phyloP scores from a whole-genome alignment of 2,797 vertebrate species.

The Melanotaenia trifasciata region DNA sequence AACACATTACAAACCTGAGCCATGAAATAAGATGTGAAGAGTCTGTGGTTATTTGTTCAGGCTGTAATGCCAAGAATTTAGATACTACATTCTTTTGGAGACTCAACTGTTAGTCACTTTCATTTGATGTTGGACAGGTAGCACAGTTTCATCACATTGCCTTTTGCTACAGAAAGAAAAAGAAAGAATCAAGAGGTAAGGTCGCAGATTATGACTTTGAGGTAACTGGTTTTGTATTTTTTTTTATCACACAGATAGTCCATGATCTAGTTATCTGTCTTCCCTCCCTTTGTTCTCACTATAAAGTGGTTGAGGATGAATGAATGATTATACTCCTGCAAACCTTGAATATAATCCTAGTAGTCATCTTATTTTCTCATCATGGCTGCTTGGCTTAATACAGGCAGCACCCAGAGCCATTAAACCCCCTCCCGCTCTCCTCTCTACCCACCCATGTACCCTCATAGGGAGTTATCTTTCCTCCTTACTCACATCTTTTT shows the following conservation, averaged over 20 bases:
- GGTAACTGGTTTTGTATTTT: too few relatives aligned
- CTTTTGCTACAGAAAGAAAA: too few relatives aligned
- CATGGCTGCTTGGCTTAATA: slow-evolving; percentile 43
- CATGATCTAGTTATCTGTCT: background rate
- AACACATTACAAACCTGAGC: slow-evolving; percentile 8
- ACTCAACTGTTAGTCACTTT: background rate
- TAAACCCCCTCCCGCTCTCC: slow-evolving; percentile 24
- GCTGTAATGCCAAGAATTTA: background rate
- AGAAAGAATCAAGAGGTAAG: too few relatives aligned
- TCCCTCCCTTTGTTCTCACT: background rate
- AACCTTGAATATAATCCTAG: slow-evolving; percentile 49
- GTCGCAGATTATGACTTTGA: too few relatives aligned
- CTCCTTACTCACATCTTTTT: slow-evolving; percentile 22
- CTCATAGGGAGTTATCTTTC: slow-evolving; percentile 49
- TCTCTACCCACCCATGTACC: slow-evolving; percentile 23
- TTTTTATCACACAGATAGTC: too few relatives aligned
- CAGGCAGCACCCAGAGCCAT: slow-evolving; percentile 54
- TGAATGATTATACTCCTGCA: slow-evolving; percentile 36
- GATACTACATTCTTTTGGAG: background rate
- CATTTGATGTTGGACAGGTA: too few relatives aligned
- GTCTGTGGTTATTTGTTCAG: background rate
- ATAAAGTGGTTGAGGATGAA: slow-evolving; percentile 32
- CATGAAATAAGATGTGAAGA: background rate
- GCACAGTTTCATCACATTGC: too few relatives aligned
- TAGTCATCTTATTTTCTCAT: slow-evolving; percentile 46